phyloP scores from a whole-genome alignment of 2,888 invertebrate genomes.

The Priocnemis perturbator region DNA sequence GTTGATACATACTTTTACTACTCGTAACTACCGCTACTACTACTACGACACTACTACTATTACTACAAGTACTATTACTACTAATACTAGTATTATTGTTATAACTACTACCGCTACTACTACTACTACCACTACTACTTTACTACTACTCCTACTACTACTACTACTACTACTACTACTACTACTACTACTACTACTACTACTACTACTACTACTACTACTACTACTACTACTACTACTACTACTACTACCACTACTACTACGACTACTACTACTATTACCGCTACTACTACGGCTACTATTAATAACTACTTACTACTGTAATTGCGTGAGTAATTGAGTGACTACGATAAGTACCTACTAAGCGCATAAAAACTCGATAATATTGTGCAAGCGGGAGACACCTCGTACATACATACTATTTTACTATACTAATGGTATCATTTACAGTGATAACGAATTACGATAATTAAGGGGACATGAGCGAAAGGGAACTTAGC shows the following conservation, averaged over 20 bases:
- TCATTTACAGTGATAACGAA: no score
- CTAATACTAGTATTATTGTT: neutral
- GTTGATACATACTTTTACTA: constrained; percentile 11
- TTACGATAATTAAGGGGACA: no score
- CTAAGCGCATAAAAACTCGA: no score
- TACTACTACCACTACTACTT: neutral
- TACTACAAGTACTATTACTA: neutral
- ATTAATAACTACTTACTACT: constrained; percentile 5
- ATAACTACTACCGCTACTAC: neutral
- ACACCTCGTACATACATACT: no score
- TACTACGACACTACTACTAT: neutral
- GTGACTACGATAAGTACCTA: no score
- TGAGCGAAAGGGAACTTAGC: no score
- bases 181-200: constrained; percentile 7
- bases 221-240: constrained; percentile 15
- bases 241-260: constrained; percentile 8
- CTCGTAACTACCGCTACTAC: constrained; percentile 5
- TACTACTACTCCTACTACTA: constrained; percentile 4
- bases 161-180: constrained; percentile 10
- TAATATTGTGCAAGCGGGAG: no score
- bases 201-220: constrained; percentile 16
- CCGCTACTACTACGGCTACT: constrained; percentile 1
- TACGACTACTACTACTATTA: constrained; percentile 1
- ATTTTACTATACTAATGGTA: no score
- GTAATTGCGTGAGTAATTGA: neutral